Evolutionary conservation across 2,888 invertebrate species (phyloP).

Genomic region (Amphiduros pacificus): DNA sequence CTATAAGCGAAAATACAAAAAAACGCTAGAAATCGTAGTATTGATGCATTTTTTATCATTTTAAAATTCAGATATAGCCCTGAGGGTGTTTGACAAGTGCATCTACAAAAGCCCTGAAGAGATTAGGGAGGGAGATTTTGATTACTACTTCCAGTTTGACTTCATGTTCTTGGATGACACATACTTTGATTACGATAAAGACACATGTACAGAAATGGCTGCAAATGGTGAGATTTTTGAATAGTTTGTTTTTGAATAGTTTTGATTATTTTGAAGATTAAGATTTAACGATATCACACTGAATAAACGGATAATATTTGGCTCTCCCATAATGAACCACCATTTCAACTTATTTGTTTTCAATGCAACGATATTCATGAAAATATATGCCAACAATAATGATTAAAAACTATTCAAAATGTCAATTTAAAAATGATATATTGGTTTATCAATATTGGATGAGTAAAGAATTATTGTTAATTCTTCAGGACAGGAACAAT

Average conservation of each 20-base stretch:
- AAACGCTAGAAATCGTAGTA: no score
- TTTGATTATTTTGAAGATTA: not conserved
- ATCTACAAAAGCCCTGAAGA: slow-evolving; percentile 13
- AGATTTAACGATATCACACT: not conserved
- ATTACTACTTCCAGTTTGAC: slow-evolving; percentile 44
- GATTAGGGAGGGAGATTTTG: slow-evolving; percentile 3
- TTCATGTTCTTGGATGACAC: slow-evolving; percentile 57
- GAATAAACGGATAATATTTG: not conserved
- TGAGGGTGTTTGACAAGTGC: slow-evolving; percentile 28
- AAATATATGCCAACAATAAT: no score
- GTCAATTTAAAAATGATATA: no score
- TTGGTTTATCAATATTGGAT: no score
- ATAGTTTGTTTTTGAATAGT: not conserved
- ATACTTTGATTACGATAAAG: slow-evolving; percentile 32
- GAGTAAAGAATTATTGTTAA: no score
- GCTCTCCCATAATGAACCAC: no score
- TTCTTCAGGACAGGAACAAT: no score
- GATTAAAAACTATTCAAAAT: no score
- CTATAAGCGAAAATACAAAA: no score
- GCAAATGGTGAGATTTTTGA: not conserved
- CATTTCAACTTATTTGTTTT: no score
- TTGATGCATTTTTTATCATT: not conserved
- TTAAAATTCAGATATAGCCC: slow-evolving; percentile 23
- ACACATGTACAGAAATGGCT: not conserved
- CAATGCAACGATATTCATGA: no score